Percentiles rank a stretch among this genome's conserved stretches.
These are phyloP conservation scores for Drosophila pandora DNA, from an alignment of 1,140 invertebrate species.

Conservation along the genomic window DNA sequence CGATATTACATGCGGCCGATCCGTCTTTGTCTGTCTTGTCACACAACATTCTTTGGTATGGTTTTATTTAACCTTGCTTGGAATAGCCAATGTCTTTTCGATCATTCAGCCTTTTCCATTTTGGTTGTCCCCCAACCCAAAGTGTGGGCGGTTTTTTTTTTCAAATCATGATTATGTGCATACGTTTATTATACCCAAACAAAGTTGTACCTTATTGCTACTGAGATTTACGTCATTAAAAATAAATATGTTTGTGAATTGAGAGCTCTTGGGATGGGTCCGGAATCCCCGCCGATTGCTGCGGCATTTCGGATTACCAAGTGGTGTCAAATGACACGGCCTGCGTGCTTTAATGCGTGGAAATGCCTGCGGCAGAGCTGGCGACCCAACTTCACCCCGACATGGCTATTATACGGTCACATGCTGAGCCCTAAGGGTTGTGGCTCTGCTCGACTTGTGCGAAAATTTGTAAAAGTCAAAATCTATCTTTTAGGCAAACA, in stretches of 20 bases:
- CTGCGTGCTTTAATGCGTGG: slow-evolving; percentile 79
- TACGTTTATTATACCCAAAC: background rate
- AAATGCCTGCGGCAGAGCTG: slow-evolving; percentile 75
- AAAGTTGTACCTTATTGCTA: slow-evolving; percentile 47
- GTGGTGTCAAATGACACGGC: slow-evolving; percentile 80
- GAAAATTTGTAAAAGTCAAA: slow-evolving; percentile 83
- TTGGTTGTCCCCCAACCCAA: background rate
- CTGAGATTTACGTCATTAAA: slow-evolving; percentile 71
- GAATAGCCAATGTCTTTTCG: too few species aligned
- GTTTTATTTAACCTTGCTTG: too few species aligned
- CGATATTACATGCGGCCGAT: too few species aligned
- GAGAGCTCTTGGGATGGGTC: slow-evolving; percentile 5
- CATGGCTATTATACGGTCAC: slow-evolving; percentile 77
- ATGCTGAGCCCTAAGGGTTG: slow-evolving; percentile 57
- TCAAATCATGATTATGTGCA: background rate
- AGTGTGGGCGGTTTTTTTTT: background rate
- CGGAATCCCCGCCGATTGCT: slow-evolving; percentile 32
- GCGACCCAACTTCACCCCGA: slow-evolving; percentile 29
- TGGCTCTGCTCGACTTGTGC: slow-evolving; percentile 55
- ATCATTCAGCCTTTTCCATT: background rate
- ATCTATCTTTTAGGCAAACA: slow-evolving; percentile 77
- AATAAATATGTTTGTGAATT: slow-evolving; percentile 74
- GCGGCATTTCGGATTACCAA: slow-evolving; percentile 76
- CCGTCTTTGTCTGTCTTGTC: too few species aligned
- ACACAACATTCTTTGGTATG: too few species aligned